Evolutionary conservation across 2,888 invertebrate genomes (phyloP).

Genomic region (Operophtera brumata): DNA sequence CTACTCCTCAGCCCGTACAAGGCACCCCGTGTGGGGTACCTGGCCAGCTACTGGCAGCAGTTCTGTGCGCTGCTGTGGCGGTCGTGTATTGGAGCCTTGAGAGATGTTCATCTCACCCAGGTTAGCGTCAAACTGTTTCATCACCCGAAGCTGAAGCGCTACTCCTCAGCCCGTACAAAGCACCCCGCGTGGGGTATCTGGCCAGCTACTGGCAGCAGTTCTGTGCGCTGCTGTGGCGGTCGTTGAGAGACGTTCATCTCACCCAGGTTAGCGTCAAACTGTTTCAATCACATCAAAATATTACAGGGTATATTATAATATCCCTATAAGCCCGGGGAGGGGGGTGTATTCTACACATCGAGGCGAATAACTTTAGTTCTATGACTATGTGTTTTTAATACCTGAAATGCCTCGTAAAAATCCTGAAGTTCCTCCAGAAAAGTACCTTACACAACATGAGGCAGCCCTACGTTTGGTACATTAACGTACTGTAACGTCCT

Average conservation of each 20-base stretch:
- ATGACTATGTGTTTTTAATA: too few species aligned
- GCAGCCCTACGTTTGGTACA: too few species aligned
- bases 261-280: too few species aligned
- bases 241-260: constrained; percentile 65
- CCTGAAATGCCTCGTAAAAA: too few species aligned
- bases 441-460: too few species aligned
- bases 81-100: constrained; percentile 57
- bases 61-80: constrained; percentile 62
- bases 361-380: too few species aligned
- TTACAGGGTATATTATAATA: too few species aligned
- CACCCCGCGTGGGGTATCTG: constrained; percentile 42
- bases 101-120: constrained; percentile 72
- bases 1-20: constrained; percentile 52
- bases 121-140: constrained; percentile 44
- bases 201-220: constrained; percentile 60
- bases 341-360: too few species aligned
- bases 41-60: constrained; percentile 57
- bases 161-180: constrained; percentile 45
- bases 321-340: too few species aligned
- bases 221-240: constrained; percentile 61
- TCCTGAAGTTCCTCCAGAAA: too few species aligned
- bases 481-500: too few species aligned
- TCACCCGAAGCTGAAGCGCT: constrained; percentile 62
- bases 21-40: constrained; percentile 41
- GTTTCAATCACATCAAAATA: too few species aligned